Conservation (phyloP, 2,888 invertebrate species). For the Terebella lapidaria region DNA sequence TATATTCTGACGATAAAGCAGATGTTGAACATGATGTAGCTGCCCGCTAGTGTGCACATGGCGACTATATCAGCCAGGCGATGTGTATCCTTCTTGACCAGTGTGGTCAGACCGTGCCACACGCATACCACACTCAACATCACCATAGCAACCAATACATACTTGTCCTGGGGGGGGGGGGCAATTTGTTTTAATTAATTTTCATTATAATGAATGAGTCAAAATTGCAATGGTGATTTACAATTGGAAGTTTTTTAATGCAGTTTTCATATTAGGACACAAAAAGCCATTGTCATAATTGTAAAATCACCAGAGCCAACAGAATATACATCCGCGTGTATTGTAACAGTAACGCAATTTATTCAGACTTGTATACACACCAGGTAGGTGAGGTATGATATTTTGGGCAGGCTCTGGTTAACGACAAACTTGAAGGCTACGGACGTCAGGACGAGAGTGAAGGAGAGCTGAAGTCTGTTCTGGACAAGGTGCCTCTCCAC, state of each 20-base stretch:
- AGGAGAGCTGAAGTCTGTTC: constrained; percentile 50
- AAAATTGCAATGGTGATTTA: too few relatives aligned
- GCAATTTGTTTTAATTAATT: not conserved
- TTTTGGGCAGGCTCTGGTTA: constrained; percentile 50
- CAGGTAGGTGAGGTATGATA: constrained; percentile 52
- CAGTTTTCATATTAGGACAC: too few relatives aligned
- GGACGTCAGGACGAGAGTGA: constrained; percentile 50
- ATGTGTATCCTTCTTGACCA: constrained; percentile 16
- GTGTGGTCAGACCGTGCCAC: constrained; percentile 48
- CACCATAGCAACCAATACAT: constrained; percentile 48
- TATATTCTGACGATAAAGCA: constrained; percentile 16
- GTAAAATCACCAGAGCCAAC: too few relatives aligned
- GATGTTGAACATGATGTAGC: constrained; percentile 17
- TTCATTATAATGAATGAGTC: too few relatives aligned
- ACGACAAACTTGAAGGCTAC: constrained; percentile 54
- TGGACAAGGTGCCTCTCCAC: constrained; percentile 47
- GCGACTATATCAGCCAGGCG: not conserved
- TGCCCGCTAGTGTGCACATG: constrained; percentile 7
- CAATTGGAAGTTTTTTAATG: too few relatives aligned
- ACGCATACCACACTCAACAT: constrained; percentile 46
- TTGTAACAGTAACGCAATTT: too few relatives aligned
- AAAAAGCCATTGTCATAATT: too few relatives aligned
- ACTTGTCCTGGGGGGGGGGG: constrained; percentile 49
- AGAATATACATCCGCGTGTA: too few relatives aligned
- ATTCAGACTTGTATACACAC: constrained; percentile 10